phyloP scores from a whole-genome alignment of 37 sponge, comb jelly and placozoan genomes.

The Theonella swinhoei region DNA sequence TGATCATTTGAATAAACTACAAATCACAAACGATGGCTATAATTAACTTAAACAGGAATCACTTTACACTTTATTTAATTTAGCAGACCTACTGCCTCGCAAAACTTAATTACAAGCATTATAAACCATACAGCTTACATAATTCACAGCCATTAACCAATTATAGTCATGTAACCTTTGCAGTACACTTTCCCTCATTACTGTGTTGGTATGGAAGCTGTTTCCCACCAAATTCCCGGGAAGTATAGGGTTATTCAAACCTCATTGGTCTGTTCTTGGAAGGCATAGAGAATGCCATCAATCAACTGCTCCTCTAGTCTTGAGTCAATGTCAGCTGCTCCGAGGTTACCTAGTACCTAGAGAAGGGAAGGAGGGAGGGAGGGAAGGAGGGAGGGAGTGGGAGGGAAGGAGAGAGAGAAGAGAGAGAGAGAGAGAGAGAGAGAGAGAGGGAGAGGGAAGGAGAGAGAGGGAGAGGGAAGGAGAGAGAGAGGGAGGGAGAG shows the following conservation, averaged over 20 bases:
- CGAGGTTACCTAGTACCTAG: slow-evolving; percentile 89
- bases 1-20: no score
- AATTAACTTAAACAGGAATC: neutral
- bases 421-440: slow-evolving; percentile 49
- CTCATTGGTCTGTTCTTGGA: slow-evolving; percentile 91
- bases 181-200: no score
- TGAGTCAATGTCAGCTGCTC: slow-evolving; percentile 95
- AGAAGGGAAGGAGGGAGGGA: neutral
- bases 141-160: neutral
- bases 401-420: slow-evolving; percentile 15
- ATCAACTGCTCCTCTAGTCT: slow-evolving; percentile 97
- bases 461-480: slow-evolving; percentile 42
- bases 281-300: slow-evolving; percentile 96
- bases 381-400: slow-evolving; percentile 16
- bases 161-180: neutral
- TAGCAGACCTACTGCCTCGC: neutral
- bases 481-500: slow-evolving; percentile 4
- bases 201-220: no score
- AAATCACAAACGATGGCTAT: neutral
- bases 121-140: neutral
- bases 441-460: slow-evolving; percentile 40
- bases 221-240: neutral
- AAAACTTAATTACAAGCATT: neutral
- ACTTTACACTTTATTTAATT: neutral
- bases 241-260: slow-evolving; percentile 13